Evolutionary conservation across 2,113 vertebrate genomes (phyloP).

Genomic region (Oncorhynchus kisutch): DNA sequence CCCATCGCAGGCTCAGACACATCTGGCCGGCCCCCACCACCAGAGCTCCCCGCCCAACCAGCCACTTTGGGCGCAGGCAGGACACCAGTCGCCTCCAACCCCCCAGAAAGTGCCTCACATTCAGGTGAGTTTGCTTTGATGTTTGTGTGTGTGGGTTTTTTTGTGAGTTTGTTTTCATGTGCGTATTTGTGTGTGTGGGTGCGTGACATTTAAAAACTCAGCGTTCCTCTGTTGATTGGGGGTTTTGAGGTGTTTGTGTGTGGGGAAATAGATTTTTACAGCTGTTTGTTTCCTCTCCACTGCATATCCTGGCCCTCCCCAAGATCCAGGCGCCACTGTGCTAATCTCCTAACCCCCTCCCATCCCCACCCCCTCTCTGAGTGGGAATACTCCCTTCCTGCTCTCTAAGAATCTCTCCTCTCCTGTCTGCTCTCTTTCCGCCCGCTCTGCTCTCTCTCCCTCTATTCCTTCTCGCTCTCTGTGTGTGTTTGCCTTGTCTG

Average conservation of each 20-base stretch:
- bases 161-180: slow-evolving; percentile 41
- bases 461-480: slow-evolving; percentile 1
- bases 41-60: slow-evolving; percentile 83
- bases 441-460: slow-evolving; percentile 13
- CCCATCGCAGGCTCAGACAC: slow-evolving; percentile 69
- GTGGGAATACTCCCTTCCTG: slow-evolving; percentile 78
- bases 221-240: slow-evolving; percentile 46
- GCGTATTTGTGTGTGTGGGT: slow-evolving; percentile 8
- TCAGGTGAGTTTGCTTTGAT: slow-evolving; percentile 83
- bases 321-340: slow-evolving; percentile 72
- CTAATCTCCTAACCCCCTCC: slow-evolving; percentile 69
- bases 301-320: slow-evolving; percentile 67
- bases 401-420: slow-evolving; percentile 58
- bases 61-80: slow-evolving; percentile 78
- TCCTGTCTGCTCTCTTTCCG: slow-evolving; percentile 73
- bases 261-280: slow-evolving; percentile 53
- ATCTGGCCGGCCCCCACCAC: slow-evolving; percentile 84
- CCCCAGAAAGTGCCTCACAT: slow-evolving; percentile 99
- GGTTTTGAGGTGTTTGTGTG: slow-evolving; percentile 26
- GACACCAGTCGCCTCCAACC: slow-evolving; percentile 88
- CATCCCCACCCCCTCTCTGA: slow-evolving; percentile 50
- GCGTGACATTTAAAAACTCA: slow-evolving; percentile 67
- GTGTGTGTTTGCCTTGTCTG: slow-evolving; percentile 45
- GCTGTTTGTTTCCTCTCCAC: slow-evolving; percentile 70
- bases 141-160: slow-evolving; percentile 23